phyloP scores from a whole-genome alignment of 2,888 invertebrate genomes.

The Apocheima hispidaria region DNA sequence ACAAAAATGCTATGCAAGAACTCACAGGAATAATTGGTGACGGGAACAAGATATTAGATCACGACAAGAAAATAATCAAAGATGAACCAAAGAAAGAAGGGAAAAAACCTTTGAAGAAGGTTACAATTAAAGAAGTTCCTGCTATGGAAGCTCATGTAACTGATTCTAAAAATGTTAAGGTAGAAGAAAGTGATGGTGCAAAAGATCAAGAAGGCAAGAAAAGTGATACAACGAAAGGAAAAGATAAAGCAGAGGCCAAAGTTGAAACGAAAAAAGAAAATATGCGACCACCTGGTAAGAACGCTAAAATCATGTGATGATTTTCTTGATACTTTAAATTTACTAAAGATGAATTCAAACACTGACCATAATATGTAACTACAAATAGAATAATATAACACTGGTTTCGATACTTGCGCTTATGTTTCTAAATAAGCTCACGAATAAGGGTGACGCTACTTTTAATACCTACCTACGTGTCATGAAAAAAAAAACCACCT shows the following conservation, averaged over 20 bases:
- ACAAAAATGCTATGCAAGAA: slow-evolving; percentile 40
- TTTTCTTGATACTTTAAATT: no score
- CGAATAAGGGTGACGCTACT: no score
- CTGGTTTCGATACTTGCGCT: no score
- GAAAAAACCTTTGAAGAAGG: slow-evolving; percentile 49
- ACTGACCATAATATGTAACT: no score
- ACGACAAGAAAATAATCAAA: slow-evolving; percentile 58
- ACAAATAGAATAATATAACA: no score
- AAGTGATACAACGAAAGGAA: slow-evolving; percentile 15
- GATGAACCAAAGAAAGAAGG: slow-evolving; percentile 42
- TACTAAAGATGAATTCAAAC: no score
- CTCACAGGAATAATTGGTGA: slow-evolving; percentile 53
- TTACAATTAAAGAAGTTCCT: slow-evolving; percentile 54
- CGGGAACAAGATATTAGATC: slow-evolving; percentile 60
- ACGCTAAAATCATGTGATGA: no score
- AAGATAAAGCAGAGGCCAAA: slow-evolving; percentile 33
- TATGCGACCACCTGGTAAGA: slow-evolving; percentile 28
- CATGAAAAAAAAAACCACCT: no score
- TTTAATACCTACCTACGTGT: no score
- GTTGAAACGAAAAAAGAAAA: slow-evolving; percentile 32
- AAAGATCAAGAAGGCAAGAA: slow-evolving; percentile 40
- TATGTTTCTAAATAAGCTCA: no score
- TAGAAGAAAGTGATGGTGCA: slow-evolving; percentile 38
- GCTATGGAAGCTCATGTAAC: slow-evolving; percentile 27
- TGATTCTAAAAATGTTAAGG: slow-evolving; percentile 24